Conservation (phyloP, 2,888 invertebrate genomes). For the Eristalis intricaria region DNA sequence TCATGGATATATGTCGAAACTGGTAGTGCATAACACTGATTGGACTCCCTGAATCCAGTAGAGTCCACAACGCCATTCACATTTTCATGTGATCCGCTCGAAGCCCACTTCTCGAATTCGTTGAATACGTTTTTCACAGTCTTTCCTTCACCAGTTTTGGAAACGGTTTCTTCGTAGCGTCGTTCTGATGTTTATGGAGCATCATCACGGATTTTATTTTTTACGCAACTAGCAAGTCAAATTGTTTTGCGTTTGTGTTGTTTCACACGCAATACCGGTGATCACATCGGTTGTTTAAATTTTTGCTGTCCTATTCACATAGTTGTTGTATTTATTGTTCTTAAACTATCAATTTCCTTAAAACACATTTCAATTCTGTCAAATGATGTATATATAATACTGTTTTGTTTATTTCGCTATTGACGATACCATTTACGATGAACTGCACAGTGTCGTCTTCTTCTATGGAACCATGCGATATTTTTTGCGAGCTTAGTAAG, state of each 20-base stretch:
- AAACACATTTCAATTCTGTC: constrained; percentile 11
- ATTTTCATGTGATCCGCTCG: background rate
- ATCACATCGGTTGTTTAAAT: too few relatives aligned
- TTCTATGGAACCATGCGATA: background rate
- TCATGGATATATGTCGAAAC: constrained; percentile 22
- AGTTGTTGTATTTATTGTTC: background rate
- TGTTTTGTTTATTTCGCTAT: background rate
- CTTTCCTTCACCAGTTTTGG: too few relatives aligned
- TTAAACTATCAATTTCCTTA: constrained; percentile 12
- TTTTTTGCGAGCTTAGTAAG: background rate
- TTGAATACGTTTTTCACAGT: too few relatives aligned
- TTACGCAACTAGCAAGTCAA: too few relatives aligned
- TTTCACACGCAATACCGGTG: too few relatives aligned
- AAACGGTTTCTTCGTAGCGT: too few relatives aligned
- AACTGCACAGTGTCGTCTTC: constrained; percentile 9
- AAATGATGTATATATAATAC: constrained; percentile 15
- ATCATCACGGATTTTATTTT: too few relatives aligned
- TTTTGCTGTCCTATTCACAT: too few relatives aligned
- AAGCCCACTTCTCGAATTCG: background rate
- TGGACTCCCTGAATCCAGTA: constrained; percentile 26
- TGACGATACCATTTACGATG: background rate
- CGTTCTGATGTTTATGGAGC: too few relatives aligned
- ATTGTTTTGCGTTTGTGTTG: too few relatives aligned
- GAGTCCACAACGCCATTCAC: background rate
- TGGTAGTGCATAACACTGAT: constrained; percentile 34